Evolutionary conservation across 1,140 invertebrate genomes (phyloP).

Genomic region (Sogatella furcifera): DNA sequence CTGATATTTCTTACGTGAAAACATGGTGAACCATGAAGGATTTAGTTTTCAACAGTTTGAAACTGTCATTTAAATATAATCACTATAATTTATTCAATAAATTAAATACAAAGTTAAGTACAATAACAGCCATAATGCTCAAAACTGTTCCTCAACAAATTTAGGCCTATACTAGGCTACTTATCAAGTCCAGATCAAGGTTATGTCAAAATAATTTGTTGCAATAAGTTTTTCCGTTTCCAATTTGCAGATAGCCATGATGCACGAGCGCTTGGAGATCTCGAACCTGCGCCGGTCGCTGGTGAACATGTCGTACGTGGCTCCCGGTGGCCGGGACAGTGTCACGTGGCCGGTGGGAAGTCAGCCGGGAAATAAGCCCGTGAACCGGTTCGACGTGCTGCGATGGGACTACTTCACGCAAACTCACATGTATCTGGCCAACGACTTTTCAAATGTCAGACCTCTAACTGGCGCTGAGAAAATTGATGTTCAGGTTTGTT

Average conservation of each 20-base stretch:
- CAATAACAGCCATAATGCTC: too few species aligned
- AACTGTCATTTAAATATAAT: too few species aligned
- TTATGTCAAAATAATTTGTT: too few species aligned
- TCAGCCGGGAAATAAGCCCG: conserved; percentile 49
- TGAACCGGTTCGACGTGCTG: conserved; percentile 73
- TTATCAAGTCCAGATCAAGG: too few species aligned
- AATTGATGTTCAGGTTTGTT: conserved; percentile 45
- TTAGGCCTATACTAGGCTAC: too few species aligned
- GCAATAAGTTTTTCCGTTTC: not conserved
- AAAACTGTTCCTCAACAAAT: too few species aligned
- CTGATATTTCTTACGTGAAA: too few species aligned
- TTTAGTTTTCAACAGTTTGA: too few species aligned
- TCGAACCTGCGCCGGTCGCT: conserved; percentile 29
- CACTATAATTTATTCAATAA: too few species aligned
- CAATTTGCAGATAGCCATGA: conserved; percentile 16
- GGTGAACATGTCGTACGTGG: conserved; percentile 30
- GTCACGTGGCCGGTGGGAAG: conserved; percentile 74
- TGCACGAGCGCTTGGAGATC: conserved; percentile 18
- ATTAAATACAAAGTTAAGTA: too few species aligned
- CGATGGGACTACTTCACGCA: conserved; percentile 75
- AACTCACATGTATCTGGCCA: conserved; percentile 64
- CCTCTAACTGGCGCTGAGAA: conserved; percentile 46
- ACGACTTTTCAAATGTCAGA: conserved; percentile 49
- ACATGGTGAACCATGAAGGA: too few species aligned
- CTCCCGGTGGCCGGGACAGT: conserved; percentile 26